Evolutionary conservation across 2,888 invertebrate genomes (phyloP), one percentile per base, ranked within the genome.

Genomic region (Synergus japonicus): DNA sequence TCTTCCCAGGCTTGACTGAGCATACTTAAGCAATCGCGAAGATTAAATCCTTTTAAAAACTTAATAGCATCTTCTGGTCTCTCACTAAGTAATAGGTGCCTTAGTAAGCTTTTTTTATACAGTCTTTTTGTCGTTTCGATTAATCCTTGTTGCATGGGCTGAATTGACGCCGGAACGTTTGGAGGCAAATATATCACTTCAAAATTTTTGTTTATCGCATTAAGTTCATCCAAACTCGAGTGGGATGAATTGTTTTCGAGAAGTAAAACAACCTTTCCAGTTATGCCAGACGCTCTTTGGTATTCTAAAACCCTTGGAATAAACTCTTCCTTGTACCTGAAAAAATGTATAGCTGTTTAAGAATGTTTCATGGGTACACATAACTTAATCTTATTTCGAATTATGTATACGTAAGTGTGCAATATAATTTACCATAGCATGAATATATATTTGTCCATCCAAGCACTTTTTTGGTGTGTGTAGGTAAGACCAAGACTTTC

Each of bases 121-220:
- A 80, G 64, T 77, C 81, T 81, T 81, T 88, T 88, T 65, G 85
- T 76, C n/a, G 81, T 79, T 65, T 83, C 83, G 4, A 87, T 85
- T 5, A 87, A 12, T 58, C 83, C 83, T 78, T 88, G 87, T 43
- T 86, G 82, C 86, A 87, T 88, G 5, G 87, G 87, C 76, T 88
- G 86, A 44, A 87, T 77, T 9, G 86, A 22, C 37, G 82, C 69
- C 3, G 85, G 87, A 2, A 85, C 85, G 80, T 85, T 86, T n/a
- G 84, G 84, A 60, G 87, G 83, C 37, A 87, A 79, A 78, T 82
- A 86, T 37, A 83, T 76, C 10, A 85, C 80, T 76, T 66, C 67
- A 60, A 82, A 83, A 13, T 80, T 73, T 18, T 78, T 79, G 37
- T 83, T 77, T 64, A 83, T 73, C 7, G 54, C 46, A 46, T 83